Evolutionary conservation across 1,140 invertebrate genomes (phyloP), one percentile per base, ranked within the genome.

Genomic region (Papilio machaon): DNA sequence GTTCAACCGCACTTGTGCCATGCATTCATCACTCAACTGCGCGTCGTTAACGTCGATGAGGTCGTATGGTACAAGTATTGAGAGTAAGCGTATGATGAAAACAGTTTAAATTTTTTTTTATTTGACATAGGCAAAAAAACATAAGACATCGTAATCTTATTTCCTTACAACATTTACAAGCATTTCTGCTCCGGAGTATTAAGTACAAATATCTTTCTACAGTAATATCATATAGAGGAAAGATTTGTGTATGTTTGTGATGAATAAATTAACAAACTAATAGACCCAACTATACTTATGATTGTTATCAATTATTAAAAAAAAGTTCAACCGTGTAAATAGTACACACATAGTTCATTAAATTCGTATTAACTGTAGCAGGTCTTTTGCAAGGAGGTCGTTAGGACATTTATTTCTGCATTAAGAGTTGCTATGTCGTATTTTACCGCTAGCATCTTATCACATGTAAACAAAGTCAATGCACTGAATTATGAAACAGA

Each of bases 401-500:
- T 67, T 35, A 35, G 10, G 23, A 67, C 6, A 23, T 67, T 8
- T 67, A 4, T 17, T 52, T 52, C 19, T 64, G 58, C n/a, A 64
- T 64, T 19, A 30, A 64, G 3, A n/a, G 17, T 11, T 67, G 30
- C n/a, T 67, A 11, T 23, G 38, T 70, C 2, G 15, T 60, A 19
- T 54, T 3, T 76, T 76, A 38, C 17, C 52, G 75, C 52, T 78
- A 3, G 2, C 8, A 54, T 58, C 52, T 60, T 43, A n/a, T 17
- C 30, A 60, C 75, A 8, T 78, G 30, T 19, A 35, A 13, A 38
- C 30, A 78, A 78, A 78, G 75, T 78, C 30, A 78, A 78, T 46
- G 52, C 35, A 78, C 52, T 78, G 52, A 58, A 60, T 58, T 78
- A 78, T 78, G 75, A 58, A 78, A 78, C 38, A 78, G 75, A 78